Conservation (phyloP, 2,797 vertebrate genomes). For the Brotula barbata region DNA sequence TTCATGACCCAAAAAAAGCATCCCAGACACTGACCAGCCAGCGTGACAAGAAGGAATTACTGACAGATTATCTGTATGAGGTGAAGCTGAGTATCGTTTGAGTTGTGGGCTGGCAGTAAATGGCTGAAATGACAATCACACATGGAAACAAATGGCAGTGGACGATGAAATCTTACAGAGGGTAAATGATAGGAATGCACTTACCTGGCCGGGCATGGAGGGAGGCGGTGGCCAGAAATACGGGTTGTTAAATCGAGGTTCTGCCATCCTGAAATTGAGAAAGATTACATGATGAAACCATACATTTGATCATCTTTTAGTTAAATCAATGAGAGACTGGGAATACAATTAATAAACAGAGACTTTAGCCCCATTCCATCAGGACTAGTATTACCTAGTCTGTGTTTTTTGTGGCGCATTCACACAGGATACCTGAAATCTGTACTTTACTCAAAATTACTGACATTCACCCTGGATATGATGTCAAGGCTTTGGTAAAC, state of each 20-base stretch:
- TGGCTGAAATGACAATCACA: slow-evolving; percentile 66
- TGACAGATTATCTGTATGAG: background rate
- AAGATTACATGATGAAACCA: background rate
- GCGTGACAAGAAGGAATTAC: background rate
- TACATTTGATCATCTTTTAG: no score
- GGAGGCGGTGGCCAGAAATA: slow-evolving; percentile 98
- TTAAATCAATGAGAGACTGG: no score
- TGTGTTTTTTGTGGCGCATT: no score
- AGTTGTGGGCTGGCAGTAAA: slow-evolving; percentile 22
- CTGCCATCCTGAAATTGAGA: slow-evolving; percentile 88
- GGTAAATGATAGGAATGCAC: slow-evolving; percentile 42
- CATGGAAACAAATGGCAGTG: slow-evolving; percentile 53
- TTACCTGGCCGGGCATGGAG: slow-evolving; percentile 96
- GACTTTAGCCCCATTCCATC: no score
- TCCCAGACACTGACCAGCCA: slow-evolving; percentile 23
- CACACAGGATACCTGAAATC: no score
- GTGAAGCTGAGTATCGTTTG: background rate
- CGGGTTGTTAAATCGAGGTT: slow-evolving; percentile 98
- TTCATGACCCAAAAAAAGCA: slow-evolving; percentile 40
- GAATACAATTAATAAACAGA: no score
- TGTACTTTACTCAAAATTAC: no score
- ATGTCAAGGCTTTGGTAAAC: no score
- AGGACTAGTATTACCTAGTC: no score
- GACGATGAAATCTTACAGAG: slow-evolving; percentile 21
- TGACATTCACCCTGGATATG: no score